Percentiles rank a stretch among this genome's conserved stretches.
These are phyloP conservation scores for Drosophila limbata DNA, from an alignment of 2,888 invertebrate genomes.

Conservation along the genomic window DNA sequence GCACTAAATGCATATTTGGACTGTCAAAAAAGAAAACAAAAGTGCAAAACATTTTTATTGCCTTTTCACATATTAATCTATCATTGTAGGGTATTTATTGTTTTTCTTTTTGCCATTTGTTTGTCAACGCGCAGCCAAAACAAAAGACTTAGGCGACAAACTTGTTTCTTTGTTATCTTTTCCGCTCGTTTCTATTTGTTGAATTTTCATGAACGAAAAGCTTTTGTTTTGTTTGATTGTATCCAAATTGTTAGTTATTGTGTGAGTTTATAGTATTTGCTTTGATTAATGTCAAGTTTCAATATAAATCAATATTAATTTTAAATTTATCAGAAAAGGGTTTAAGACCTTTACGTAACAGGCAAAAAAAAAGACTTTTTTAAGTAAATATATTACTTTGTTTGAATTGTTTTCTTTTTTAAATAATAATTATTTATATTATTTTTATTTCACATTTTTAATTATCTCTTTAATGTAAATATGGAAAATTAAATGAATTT, in stretches of 20 bases:
- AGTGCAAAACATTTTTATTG: constrained; percentile 40
- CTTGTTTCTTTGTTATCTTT: constrained; percentile 53
- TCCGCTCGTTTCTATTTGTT: background rate
- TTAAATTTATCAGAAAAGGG: background rate
- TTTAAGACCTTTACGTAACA: background rate
- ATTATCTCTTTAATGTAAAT: too few species aligned
- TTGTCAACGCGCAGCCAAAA: constrained; percentile 47
- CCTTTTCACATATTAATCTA: constrained; percentile 63
- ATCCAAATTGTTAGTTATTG: constrained; percentile 16
- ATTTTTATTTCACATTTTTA: too few species aligned
- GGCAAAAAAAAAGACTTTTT: background rate
- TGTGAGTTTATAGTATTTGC: background rate
- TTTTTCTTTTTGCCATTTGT: constrained; percentile 25
- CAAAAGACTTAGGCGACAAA: constrained; percentile 78
- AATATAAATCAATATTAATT: background rate
- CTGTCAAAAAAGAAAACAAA: background rate
- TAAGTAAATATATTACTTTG: background rate
- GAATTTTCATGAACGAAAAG: constrained; percentile 53
- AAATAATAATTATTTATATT: too few species aligned
- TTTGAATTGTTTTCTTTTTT: background rate
- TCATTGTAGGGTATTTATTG: constrained; percentile 54
- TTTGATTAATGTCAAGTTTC: constrained; percentile 24
- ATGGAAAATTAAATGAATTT: background rate
- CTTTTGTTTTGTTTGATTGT: constrained; percentile 39
- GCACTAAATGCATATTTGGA: constrained; percentile 57